Evolutionary conservation across 2,113 vertebrate species (phyloP), one percentile per base, ranked within the genome.

Genomic region (Echinops telfairi): DNA sequence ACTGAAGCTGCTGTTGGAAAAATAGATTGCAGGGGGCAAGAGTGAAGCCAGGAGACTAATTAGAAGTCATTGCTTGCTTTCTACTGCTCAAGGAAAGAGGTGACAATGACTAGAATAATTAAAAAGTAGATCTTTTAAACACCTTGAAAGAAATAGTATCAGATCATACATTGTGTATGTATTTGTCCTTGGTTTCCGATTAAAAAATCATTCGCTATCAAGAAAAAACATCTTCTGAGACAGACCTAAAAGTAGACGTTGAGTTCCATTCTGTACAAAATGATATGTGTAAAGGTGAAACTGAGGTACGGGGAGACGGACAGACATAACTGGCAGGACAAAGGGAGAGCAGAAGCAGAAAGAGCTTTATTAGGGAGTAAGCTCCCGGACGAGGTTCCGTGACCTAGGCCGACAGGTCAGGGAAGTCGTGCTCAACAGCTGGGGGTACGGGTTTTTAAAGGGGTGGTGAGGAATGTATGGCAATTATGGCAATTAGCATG

Each of bases 131-230:
- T 43, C 76, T 83, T 88, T 15, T 0, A 47, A 83, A 8, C 53
- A 75, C 78, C 92, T 85, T 73, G 36, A 73, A 79, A 86, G 16
- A 89, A 93, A 62, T 57, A 90, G 23, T 17, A 40, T 12, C 71
- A 16, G 0, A 40, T 75, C 43, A 71, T 7, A 87, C 71, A 53
- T 33, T 71, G 40, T 2, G 6, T 43, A 76, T 12, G 0, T 57
- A 47, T 62, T 6, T 81, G 31, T 47, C 62, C 8, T 92, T 82
- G 66, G 53, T 29, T 92, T 82, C 62, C 58, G 4, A 82, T 29
- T 88, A 85, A 36, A 70, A 68, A 87, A 60, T 16, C 27, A 4
- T 57, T 88, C 76, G 58, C 29, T 87, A 40, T 2, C 38, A 47
- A 84, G 17, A 95, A 36, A 80, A 89, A 38, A 73, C 22, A 62